phyloP scores from a whole-genome alignment of 2,888 invertebrate genomes.

The Parapristionchus giblindavisi region DNA sequence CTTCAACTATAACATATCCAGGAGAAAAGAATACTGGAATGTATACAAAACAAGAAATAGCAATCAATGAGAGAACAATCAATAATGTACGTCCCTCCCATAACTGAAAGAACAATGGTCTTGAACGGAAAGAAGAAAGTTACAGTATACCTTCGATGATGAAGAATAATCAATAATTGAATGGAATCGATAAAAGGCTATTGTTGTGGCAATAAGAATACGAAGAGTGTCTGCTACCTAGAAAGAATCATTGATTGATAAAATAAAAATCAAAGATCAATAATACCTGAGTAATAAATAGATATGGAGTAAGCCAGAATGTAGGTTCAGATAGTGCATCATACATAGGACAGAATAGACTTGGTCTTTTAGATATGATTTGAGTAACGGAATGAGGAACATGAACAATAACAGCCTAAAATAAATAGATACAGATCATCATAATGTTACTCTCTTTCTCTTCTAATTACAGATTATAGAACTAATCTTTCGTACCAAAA shows the following conservation, averaged over 20 bases:
- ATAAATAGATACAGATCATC: not conserved
- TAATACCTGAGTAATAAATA: constrained; percentile 9
- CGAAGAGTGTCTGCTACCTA: constrained; percentile 23
- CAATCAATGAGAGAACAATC: not conserved
- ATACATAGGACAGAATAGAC: constrained; percentile 23
- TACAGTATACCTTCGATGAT: not conserved
- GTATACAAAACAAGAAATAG: constrained; percentile 4
- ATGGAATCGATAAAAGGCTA: constrained; percentile 22
- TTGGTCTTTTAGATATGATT: constrained; percentile 13
- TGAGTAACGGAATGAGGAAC: constrained; percentile 15
- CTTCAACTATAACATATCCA: constrained; percentile 4
- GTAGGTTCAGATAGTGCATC: constrained; percentile 6
- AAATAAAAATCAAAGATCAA: not conserved
- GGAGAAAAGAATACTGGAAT: constrained; percentile 9
- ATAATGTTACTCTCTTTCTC: not conserved
- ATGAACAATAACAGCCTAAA: constrained; percentile 24
- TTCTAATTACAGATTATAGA: not conserved
- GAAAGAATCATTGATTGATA: not conserved
- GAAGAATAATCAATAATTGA: not conserved
- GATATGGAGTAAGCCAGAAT: constrained; percentile 1
- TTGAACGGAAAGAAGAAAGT: not conserved
- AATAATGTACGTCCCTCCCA: not conserved
- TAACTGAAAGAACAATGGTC: not conserved
- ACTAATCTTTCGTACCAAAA: no score
- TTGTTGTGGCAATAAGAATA: not conserved